Percentiles rank a stretch among this genome's conserved stretches.
phyloP scores from a whole-genome alignment of 2,888 invertebrate species.

The Orgyia antiqua region DNA sequence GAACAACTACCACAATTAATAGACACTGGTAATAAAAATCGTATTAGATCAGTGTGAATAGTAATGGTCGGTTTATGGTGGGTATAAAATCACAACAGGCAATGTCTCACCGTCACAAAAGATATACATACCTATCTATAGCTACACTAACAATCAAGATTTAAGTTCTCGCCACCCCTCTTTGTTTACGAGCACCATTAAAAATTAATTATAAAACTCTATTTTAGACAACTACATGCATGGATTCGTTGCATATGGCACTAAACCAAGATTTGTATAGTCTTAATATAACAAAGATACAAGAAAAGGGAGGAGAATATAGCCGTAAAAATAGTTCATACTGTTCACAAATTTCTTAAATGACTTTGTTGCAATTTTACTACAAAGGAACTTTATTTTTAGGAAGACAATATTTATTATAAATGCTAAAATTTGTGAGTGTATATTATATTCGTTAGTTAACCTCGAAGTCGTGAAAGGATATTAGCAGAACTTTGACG shows the following conservation, averaged over 20 bases:
- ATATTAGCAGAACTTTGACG: no score
- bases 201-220: slow-evolving; percentile 32
- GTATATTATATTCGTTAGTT: no score
- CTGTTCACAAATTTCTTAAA: no score
- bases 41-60: slow-evolving; percentile 62
- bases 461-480: no score
- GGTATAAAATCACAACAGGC: slow-evolving; percentile 57
- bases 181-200: slow-evolving; percentile 33
- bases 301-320: no score
- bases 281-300: slow-evolving; percentile 15
- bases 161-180: slow-evolving; percentile 27
- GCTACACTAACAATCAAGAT: slow-evolving; percentile 30
- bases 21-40: slow-evolving; percentile 55
- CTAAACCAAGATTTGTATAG: no score
- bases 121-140: slow-evolving; percentile 30
- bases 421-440: no score
- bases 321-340: no score
- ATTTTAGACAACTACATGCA: slow-evolving; percentile 17
- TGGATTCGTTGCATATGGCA: background rate
- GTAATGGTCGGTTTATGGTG: slow-evolving; percentile 55
- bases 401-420: no score
- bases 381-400: no score
- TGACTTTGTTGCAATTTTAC: no score
- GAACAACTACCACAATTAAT: slow-evolving; percentile 60
- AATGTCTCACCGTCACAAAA: slow-evolving; percentile 43